Base-by-base conservation (phyloP, 2,113 vertebrate species). In the Oncorhynchus mykiss region DNA sequence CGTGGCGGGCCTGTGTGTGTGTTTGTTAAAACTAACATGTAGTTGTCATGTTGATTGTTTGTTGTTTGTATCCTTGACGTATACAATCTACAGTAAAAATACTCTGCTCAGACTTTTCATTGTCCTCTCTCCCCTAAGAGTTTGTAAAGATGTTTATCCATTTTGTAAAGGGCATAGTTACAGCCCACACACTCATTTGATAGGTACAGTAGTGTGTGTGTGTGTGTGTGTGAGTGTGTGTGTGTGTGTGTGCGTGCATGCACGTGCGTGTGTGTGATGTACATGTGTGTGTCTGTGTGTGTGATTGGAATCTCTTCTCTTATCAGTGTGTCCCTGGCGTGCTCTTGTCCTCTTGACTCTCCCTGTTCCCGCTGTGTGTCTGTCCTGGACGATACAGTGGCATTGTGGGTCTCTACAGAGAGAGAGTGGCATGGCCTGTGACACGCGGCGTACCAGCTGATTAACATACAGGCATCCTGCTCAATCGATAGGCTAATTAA, bases 401-500 rank as follows among this genome's bases (percentile, higher is more conserved):
- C 65, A 67, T 27, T 29, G 25, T 29, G 25, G 12, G 4, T 5
- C 59, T 62, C 5, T 22, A 45, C 39, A 45, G 39, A 45, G 39
- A 18, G 16, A 18, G 51, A 18, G 14, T 18, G 20, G 59, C 59
- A 18, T 18, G 16, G 51, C 16, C 12, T 4, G 51, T 1, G 66
- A 22, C n/a, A 49, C 2, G n/a, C 2, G n/a, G 20, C 11, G 3
- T 49, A 54, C 70, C 51, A 57, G 51, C 34, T 74, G 72, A 82
- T 86, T 86, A 72, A 78, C 81, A 73, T 86, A 79, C 79, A 66
- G 79, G 80, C 81, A 78, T 85, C 65, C 77, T 64, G 78, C 67
- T 67, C 64, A 86, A 88, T 90, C 90, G 72, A 90, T 90, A 80
- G 66, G 73, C 71, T 84, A 80, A 90, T 90, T 88, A 90, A 87